Evolutionary conservation across 1,140 invertebrate genomes (phyloP).

Genomic region (Homalodisca vitripennis): DNA sequence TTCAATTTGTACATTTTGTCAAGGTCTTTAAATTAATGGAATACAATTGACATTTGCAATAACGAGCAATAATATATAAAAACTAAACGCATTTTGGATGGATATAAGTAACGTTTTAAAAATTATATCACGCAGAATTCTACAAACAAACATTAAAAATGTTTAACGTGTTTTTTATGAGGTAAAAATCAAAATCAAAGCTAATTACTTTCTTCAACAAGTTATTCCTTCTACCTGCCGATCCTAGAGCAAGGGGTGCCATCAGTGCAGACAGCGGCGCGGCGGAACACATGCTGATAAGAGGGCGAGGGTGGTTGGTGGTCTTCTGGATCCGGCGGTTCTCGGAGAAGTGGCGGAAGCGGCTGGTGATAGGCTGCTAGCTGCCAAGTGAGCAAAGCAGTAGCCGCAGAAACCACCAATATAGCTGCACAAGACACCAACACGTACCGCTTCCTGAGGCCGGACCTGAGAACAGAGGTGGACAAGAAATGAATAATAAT

Average conservation of each 20-base stretch:
- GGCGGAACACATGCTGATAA: slow-evolving; percentile 55
- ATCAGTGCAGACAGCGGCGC: slow-evolving; percentile 77
- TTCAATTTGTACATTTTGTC: no score
- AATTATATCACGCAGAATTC: background rate
- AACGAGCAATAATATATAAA: no score
- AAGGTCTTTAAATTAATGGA: no score
- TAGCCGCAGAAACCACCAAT: background rate
- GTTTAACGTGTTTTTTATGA: background rate
- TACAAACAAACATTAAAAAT: background rate
- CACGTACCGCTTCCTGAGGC: background rate
- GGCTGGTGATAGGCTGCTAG: background rate
- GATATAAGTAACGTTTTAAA: no score
- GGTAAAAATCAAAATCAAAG: background rate
- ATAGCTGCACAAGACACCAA: background rate
- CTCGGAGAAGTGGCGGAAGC: background rate
- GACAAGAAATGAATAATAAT: no score
- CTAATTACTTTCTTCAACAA: background rate
- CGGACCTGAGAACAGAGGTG: background rate
- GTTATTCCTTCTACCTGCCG: slow-evolving; percentile 73
- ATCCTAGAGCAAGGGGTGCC: slow-evolving; percentile 70
- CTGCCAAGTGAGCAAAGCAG: slow-evolving; percentile 2
- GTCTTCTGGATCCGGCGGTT: slow-evolving; percentile 47
- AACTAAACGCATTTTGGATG: no score
- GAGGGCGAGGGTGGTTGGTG: slow-evolving; percentile 54
- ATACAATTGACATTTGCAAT: no score